Evolutionary conservation across 2,888 invertebrate genomes (phyloP).

Genomic region (Drosophila eohydei): DNA sequence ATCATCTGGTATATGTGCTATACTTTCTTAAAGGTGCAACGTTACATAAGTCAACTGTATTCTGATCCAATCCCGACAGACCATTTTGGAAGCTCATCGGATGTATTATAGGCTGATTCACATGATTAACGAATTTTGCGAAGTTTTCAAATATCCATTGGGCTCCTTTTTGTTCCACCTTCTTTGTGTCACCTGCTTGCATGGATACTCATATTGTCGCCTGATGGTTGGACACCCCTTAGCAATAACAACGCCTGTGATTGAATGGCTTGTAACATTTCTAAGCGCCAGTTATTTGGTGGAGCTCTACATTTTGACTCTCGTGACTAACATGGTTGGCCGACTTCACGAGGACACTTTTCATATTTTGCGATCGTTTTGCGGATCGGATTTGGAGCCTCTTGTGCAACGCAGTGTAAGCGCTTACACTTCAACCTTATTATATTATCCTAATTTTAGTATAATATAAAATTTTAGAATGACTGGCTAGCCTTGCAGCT

Average conservation of each 20-base stretch:
- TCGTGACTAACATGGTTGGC: background rate
- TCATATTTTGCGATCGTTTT: background rate
- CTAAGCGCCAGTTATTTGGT: background rate
- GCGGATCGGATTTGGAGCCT: background rate
- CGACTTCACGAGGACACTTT: background rate
- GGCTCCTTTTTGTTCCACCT: background rate
- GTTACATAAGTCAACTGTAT: background rate
- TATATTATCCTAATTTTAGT: too few relatives aligned
- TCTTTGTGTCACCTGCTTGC: background rate
- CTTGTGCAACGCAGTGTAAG: background rate
- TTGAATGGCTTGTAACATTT: background rate
- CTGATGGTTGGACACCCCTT: background rate
- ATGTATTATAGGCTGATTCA: background rate
- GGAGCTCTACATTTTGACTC: background rate
- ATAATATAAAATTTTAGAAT: background rate
- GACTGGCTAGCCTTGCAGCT: background rate
- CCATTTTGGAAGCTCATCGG: background rate
- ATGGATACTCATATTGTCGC: background rate
- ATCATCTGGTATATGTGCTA: background rate
- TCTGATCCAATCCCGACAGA: background rate
- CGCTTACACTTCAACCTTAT: too few relatives aligned
- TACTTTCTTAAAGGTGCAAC: background rate
- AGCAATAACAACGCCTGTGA: background rate
- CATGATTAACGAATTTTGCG: background rate
- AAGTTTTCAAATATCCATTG: background rate